A percentile compares a stretch with the other conserved stretches of the same genome.
Evolutionary conservation across 2,888 invertebrate genomes (phyloP).

Genomic region (Beris morrisii): DNA sequence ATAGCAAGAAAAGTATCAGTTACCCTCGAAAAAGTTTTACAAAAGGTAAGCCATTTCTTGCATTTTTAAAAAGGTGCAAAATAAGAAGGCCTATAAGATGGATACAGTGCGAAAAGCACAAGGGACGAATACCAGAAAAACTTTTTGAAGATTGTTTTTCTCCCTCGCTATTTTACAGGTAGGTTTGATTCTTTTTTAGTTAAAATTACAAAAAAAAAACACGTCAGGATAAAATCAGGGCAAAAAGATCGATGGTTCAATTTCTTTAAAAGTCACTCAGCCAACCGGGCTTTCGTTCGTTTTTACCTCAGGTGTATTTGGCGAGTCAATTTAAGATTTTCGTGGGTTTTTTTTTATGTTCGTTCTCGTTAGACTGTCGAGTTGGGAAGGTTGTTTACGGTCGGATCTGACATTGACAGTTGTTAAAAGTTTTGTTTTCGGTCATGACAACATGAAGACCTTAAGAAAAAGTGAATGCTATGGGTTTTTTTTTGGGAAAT

Average conservation of each 20-base stretch:
- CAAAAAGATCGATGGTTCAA: constrained; percentile 23
- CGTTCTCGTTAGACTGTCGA: not conserved
- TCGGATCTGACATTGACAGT: constrained; percentile 23
- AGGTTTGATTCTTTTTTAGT: not conserved
- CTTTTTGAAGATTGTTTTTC: not conserved
- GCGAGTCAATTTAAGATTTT: constrained; percentile 23
- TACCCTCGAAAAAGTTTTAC: not conserved
- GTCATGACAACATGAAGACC: not conserved
- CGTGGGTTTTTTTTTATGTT: constrained; percentile 5
- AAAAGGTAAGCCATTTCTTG: too few relatives aligned
- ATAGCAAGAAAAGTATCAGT: constrained; percentile 6
- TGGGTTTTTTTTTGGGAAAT: too few relatives aligned
- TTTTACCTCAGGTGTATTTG: constrained; percentile 23
- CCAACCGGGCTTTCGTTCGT: not conserved
- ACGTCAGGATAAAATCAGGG: constrained; percentile 2
- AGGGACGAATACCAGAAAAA: not conserved
- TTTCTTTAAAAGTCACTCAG: constrained; percentile 17
- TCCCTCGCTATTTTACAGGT: too few relatives aligned
- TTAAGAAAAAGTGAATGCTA: too few relatives aligned
- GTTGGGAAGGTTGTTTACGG: not conserved
- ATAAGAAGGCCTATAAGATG: not conserved
- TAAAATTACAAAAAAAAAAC: constrained; percentile 12
- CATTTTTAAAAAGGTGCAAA: not conserved
- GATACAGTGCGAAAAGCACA: not conserved
- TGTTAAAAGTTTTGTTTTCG: constrained; percentile 19